Percentiles rank a stretch among this genome's conserved stretches.
Conservation (phyloP, 2,888 invertebrate genomes). For the Pteria penguin region DNA sequence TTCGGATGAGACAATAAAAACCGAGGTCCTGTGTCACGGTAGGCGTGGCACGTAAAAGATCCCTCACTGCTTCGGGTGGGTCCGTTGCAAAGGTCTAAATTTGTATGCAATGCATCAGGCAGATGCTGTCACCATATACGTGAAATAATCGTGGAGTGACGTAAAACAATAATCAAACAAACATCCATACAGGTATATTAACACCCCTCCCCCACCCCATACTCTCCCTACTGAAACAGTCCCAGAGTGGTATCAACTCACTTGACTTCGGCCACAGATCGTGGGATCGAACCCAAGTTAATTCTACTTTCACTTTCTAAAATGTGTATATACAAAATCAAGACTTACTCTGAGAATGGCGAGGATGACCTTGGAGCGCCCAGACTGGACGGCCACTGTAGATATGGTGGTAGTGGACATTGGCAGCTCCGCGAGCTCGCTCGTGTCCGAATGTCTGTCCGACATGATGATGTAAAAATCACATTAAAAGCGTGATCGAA, state of each 20-base stretch:
- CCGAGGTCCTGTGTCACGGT: too few relatives aligned
- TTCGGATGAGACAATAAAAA: too few relatives aligned
- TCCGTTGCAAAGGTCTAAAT: too few relatives aligned
- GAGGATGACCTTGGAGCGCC: slow-evolving; percentile 91
- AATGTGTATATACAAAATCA: too few relatives aligned
- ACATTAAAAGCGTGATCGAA: neutral
- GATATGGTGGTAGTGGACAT: slow-evolving; percentile 87
- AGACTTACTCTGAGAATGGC: slow-evolving; percentile 91
- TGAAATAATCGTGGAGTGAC: too few relatives aligned
- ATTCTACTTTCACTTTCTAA: too few relatives aligned
- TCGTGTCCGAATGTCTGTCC: slow-evolving; percentile 65
- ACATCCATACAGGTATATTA: too few relatives aligned
- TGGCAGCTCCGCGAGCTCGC: slow-evolving; percentile 72
- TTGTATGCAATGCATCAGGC: too few relatives aligned
- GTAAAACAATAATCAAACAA: too few relatives aligned
- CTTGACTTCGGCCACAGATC: neutral
- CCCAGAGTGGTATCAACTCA: neutral
- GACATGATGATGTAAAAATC: slow-evolving; percentile 57
- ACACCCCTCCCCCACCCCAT: neutral
- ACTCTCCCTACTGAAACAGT: neutral
- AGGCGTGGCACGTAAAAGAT: too few relatives aligned
- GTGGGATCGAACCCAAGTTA: neutral
- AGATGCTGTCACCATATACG: too few relatives aligned
- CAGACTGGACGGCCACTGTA: slow-evolving; percentile 94
- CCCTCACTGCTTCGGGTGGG: too few relatives aligned